Evolutionary conservation across 1,140 invertebrate species (phyloP).

Genomic region (Zophobas atratus): DNA sequence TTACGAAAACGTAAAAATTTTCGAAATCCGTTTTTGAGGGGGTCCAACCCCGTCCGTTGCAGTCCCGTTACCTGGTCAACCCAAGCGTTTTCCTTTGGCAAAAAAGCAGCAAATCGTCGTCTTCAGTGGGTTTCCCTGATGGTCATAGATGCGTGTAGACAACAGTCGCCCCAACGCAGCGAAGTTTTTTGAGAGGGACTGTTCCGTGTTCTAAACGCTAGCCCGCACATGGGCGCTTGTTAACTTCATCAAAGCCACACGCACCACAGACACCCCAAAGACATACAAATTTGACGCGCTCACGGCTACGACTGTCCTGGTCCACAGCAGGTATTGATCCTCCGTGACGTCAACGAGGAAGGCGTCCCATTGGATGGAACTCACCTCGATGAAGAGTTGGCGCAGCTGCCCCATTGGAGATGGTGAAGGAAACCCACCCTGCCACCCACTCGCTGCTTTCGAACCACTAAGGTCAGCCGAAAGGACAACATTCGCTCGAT

Average conservation of each 20-base stretch:
- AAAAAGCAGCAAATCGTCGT: background rate
- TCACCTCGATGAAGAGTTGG: constrained; percentile 14
- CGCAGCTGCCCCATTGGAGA: constrained; percentile 38
- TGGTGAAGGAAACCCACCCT: constrained; percentile 14
- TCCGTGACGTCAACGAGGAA: constrained; percentile 58
- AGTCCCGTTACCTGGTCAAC: too few relatives aligned
- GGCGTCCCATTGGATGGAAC: constrained; percentile 52
- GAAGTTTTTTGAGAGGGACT: constrained; percentile 96
- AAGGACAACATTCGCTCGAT: constrained; percentile 7
- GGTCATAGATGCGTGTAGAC: constrained; percentile 65
- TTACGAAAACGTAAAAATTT: too few relatives aligned
- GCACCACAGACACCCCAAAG: constrained; percentile 48
- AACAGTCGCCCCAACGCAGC: constrained; percentile 94
- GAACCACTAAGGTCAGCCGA: background rate
- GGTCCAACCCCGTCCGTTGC: too few relatives aligned
- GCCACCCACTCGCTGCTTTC: background rate
- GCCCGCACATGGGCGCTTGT: constrained; percentile 87
- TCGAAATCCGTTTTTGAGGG: too few relatives aligned
- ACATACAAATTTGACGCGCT: constrained; percentile 55
- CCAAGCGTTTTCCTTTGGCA: background rate
- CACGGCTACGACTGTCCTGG: constrained; percentile 60
- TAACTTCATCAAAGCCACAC: constrained; percentile 61
- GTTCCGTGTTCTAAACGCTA: constrained; percentile 94
- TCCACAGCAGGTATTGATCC: constrained; percentile 60
- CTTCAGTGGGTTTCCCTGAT: background rate